Evolutionary conservation across 2,113 vertebrate genomes (phyloP).

Genomic region (Garra rufa): DNA sequence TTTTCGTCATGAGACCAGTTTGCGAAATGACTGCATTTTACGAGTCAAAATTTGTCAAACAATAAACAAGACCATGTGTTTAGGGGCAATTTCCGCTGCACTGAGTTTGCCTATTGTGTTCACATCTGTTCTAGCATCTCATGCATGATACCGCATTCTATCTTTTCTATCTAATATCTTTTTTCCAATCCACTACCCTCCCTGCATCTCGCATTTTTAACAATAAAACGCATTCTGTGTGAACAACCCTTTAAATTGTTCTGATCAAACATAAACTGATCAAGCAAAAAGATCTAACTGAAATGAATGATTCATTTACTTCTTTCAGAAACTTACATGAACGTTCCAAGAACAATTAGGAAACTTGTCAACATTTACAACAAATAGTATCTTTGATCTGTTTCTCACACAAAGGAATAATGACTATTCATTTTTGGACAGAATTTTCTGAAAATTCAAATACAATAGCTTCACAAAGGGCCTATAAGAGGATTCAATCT

Average conservation of each 20-base stretch:
- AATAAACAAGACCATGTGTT: not conserved
- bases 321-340: not conserved
- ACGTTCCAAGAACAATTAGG: not conserved
- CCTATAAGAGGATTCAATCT: not conserved
- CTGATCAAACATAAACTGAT: not conserved
- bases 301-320: not conserved
- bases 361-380: not conserved
- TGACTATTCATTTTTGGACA: not conserved
- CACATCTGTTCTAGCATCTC: not conserved
- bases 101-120: not conserved
- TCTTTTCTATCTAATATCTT: not conserved
- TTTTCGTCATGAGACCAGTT: no score
- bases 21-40: not conserved
- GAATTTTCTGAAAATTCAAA: not conserved
- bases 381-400: not conserved
- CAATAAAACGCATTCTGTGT: not conserved
- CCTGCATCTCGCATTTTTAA: not conserved
- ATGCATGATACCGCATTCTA: not conserved
- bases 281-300: not conserved
- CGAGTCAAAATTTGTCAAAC: not conserved
- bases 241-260: not conserved
- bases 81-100: not conserved
- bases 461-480: conserved; percentile 41
- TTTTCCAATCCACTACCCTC: not conserved
- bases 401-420: not conserved